Evolutionary conservation across 2,113 vertebrate genomes (phyloP).

Genomic region (Muntiacus muntjak): DNA sequence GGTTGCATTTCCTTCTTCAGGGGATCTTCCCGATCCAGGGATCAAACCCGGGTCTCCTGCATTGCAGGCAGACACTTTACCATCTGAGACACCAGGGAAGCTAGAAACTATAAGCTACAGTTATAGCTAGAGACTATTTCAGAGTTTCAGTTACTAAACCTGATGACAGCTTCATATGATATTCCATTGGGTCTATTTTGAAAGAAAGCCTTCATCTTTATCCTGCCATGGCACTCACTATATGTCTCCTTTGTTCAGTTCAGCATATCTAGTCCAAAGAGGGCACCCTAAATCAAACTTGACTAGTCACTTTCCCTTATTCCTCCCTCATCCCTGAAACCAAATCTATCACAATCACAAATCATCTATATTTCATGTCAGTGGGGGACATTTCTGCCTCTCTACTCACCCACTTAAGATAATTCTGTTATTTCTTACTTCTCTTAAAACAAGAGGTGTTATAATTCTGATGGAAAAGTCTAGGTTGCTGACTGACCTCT

Average conservation of each 20-base stretch:
- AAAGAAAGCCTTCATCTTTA: background rate
- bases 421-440: background rate
- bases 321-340: background rate
- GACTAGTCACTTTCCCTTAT: background rate
- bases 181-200: background rate
- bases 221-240: background rate
- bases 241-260: background rate
- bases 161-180: background rate
- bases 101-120: background rate
- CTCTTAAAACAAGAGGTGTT: background rate
- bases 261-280: background rate
- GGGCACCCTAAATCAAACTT: background rate
- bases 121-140: background rate
- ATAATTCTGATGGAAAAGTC: background rate
- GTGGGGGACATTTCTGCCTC: background rate
- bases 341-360: background rate
- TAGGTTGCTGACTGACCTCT: background rate
- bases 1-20: background rate
- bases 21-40: background rate
- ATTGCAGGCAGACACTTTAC: background rate
- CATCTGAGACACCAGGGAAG: background rate
- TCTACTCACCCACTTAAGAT: background rate
- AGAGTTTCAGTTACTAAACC: background rate
- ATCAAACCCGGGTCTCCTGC: background rate
- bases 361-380: background rate